Evolutionary conservation across 2,888 invertebrate genomes (phyloP), one percentile per base, ranked within the genome.

Genomic region (Pheosia gnoma): DNA sequence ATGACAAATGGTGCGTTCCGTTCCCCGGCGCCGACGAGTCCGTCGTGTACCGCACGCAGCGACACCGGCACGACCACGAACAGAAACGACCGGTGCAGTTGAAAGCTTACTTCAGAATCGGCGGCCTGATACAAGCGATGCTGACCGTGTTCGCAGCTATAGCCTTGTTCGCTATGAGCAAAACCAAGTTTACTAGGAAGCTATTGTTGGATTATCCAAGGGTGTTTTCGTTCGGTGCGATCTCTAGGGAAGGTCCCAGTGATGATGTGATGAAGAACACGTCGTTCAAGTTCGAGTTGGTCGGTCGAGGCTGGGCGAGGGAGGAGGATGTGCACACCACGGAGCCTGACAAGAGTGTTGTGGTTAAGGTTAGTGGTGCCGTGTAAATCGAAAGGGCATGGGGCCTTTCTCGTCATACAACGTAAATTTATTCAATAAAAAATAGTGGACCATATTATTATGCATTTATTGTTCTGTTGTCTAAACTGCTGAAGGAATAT

Each of bases 11-110:
- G 94, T 96, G 96, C 75, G 70, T 97, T 0, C 96, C 97, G 0
- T 98, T 99, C 90, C 95, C 95, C 0, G 98, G 98, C 43, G 93
- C 97, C 8, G 99, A 99, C 91, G 94, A 95, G 65, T 96, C 98
- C 2, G 96, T 99, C 0, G 95, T 97, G n/a, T 90, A 95, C 82
- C 95, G 99, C 57, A 96, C 98, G 0, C 98, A 99, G 85, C 94
- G 97, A 59, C 95, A 94, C 81, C 94, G 97, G 36, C 96, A 95
- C 82, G 95, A 96, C 53, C 85, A 91, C 1, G 94, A 95, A 0
- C 95, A 96, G 60, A 92, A 95, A 71, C 95, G 98, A 5, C 98
- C 99, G 0, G 95, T 95, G 7, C 98, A 98, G 88, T 94, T 97
- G 84, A 94, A 95, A 51, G 95, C 97, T 0, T 99, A 98, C 84